Evolutionary conservation across 1,140 invertebrate species (phyloP).

Genomic region (Globodera rostochiensis): DNA sequence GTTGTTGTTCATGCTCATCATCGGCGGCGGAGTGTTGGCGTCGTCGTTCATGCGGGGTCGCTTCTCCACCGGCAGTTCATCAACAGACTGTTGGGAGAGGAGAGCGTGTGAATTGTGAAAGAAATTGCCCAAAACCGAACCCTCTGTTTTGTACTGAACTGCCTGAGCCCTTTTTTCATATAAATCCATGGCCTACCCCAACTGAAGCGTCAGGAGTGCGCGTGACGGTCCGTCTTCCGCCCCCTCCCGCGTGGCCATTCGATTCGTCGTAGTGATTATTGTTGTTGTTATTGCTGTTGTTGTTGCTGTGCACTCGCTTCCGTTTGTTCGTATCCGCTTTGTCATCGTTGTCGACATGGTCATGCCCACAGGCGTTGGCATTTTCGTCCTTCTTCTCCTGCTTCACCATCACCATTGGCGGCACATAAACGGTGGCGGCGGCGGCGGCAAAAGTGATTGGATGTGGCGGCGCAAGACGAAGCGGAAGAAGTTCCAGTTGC

Average conservation of each 20-base stretch:
- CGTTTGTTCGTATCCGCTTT: not conserved
- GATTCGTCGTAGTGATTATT: not conserved
- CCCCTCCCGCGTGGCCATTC: not conserved
- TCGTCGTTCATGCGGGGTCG: not conserved
- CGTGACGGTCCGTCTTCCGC: not conserved
- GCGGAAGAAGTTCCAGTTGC: too few relatives aligned
- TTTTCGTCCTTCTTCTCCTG: not conserved
- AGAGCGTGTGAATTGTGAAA: not conserved
- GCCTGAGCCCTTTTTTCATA: too few relatives aligned
- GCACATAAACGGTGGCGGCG: not conserved
- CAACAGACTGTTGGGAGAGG: not conserved
- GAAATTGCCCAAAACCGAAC: too few relatives aligned
- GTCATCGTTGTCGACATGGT: not conserved
- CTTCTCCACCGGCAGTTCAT: not conserved
- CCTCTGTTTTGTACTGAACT: too few relatives aligned
- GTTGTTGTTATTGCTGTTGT: not conserved
- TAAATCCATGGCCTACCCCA: too few relatives aligned
- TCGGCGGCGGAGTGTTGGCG: not conserved
- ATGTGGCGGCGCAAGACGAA: too few relatives aligned
- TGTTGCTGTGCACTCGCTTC: not conserved
- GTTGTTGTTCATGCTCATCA: not conserved
- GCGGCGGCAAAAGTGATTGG: too few relatives aligned
- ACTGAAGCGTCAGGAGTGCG: too few relatives aligned
- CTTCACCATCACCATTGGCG: not conserved
- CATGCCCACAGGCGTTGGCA: not conserved